Evolutionary conservation across 2,113 vertebrate genomes (phyloP).

Genomic region (Anser cygnoides): DNA sequence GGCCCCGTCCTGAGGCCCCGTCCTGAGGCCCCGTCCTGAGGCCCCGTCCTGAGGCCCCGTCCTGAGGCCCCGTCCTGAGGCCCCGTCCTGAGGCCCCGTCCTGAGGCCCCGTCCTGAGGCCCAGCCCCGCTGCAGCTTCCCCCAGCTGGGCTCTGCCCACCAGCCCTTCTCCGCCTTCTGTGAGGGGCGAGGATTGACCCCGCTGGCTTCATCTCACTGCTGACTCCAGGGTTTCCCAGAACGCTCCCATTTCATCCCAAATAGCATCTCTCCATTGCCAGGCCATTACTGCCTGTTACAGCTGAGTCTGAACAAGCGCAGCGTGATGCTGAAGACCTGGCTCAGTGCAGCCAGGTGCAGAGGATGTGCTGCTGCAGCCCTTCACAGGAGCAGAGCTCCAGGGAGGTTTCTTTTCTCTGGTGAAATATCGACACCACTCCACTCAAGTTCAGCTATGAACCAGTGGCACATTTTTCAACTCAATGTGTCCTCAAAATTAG

Average conservation of each 20-base stretch:
- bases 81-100: too few species aligned
- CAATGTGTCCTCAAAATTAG: neutral
- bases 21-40: too few species aligned
- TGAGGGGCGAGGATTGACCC: neutral
- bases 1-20: too few species aligned
- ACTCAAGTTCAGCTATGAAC: neutral
- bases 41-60: too few species aligned
- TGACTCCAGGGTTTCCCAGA: neutral
- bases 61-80: too few species aligned
- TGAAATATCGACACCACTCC: accelerated
- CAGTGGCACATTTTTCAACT: neutral
- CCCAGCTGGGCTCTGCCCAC: neutral
- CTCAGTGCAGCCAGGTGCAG: neutral
- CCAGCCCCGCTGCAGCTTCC: too few species aligned
- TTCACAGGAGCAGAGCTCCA: neutral
- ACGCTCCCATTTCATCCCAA: neutral
- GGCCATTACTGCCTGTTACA: neutral
- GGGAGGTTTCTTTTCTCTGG: neutral
- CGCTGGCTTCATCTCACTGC: neutral
- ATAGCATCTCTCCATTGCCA: neutral
- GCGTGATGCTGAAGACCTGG: neutral
- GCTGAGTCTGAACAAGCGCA: neutral
- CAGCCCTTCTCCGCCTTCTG: neutral
- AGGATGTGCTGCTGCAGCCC: neutral
- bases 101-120: too few species aligned